Evolutionary conservation across 2,888 invertebrate species (phyloP).

Genomic region (Drosophila acutilabella): DNA sequence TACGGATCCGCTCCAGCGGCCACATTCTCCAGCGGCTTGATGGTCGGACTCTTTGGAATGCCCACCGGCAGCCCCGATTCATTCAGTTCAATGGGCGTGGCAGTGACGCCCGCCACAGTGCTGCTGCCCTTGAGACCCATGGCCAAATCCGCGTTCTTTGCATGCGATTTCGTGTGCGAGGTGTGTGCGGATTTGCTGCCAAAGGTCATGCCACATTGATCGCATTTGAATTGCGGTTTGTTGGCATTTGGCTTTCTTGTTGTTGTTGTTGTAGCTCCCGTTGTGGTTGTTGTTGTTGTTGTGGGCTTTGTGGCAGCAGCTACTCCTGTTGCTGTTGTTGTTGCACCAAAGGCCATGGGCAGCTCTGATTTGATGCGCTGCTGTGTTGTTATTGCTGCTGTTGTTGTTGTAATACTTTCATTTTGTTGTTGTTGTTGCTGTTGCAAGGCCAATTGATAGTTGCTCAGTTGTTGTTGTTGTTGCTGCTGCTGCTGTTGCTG

Average conservation of each 20-base stretch:
- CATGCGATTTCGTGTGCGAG: slow-evolving; percentile 89
- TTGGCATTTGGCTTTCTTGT: slow-evolving; percentile 67
- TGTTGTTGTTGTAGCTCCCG: slow-evolving; percentile 41
- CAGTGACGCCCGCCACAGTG: slow-evolving; percentile 1
- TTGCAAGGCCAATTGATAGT: slow-evolving; percentile 60
- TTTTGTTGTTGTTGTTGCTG: slow-evolving; percentile 55
- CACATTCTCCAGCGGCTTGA: slow-evolving; percentile 77
- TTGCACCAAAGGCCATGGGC: slow-evolving; percentile 42
- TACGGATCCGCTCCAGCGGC: slow-evolving; percentile 89
- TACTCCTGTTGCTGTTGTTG: slow-evolving; percentile 15
- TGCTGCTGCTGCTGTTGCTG: slow-evolving; percentile 66
- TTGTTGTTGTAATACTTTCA: slow-evolving; percentile 46
- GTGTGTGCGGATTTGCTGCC: slow-evolving; percentile 91
- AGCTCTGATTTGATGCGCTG: slow-evolving; percentile 70
- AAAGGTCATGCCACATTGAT: slow-evolving; percentile 90
- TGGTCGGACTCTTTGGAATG: slow-evolving; percentile 83
- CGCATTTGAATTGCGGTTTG: slow-evolving; percentile 88
- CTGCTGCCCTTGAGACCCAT: slow-evolving; percentile 39
- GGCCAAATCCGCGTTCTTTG: slow-evolving; percentile 83
- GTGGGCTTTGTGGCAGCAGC: slow-evolving; percentile 45
- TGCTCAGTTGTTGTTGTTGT: slow-evolving; percentile 50
- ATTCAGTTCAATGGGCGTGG: slow-evolving; percentile 63
- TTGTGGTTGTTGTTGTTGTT: slow-evolving; percentile 4
- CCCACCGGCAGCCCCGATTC: slow-evolving; percentile 71
- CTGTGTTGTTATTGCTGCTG: slow-evolving; percentile 21